These are phyloP conservation scores for Coregonus clupeaformis DNA, from an alignment of 2,113 vertebrate species.

Conservation along the genomic window DNA sequence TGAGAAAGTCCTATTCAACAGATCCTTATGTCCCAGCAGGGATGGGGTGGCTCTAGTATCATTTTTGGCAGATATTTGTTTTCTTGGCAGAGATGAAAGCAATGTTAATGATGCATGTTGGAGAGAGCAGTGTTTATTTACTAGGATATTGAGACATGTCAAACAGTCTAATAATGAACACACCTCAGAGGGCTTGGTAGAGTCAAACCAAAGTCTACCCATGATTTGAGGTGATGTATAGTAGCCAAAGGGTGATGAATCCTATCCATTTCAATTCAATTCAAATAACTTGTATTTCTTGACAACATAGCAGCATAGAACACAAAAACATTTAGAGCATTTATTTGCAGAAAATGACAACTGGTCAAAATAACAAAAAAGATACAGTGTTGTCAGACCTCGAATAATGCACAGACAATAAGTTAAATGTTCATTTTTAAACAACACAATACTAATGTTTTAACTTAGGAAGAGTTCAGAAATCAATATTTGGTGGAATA, in stretches of 20 bases:
- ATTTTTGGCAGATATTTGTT: conserved; percentile 25
- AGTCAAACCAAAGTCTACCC: conserved; percentile 26
- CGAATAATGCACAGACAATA: too few species aligned
- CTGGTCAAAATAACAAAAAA: too few species aligned
- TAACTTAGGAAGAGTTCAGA: too few species aligned
- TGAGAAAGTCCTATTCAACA: conserved; percentile 7
- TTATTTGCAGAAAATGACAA: too few species aligned
- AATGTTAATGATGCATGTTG: conserved; percentile 32
- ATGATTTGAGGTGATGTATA: conserved; percentile 14
- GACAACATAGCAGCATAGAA: too few species aligned
- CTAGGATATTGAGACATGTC: conserved; percentile 34
- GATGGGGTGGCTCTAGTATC: conserved; percentile 18
- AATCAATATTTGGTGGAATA: too few species aligned
- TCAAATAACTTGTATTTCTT: too few species aligned
- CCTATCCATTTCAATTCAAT: neutral
- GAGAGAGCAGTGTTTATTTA: conserved; percentile 35
- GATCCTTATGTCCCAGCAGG: conserved; percentile 22
- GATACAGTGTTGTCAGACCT: too few species aligned
- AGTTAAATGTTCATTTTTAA: too few species aligned
- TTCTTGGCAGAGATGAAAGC: conserved; percentile 21
- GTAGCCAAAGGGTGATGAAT: neutral
- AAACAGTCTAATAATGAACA: conserved; percentile 38
- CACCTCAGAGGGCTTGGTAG: conserved; percentile 32
- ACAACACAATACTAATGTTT: too few species aligned
- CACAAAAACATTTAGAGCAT: too few species aligned